These are phyloP conservation scores for Brachypodius melanocephalos DNA, from an alignment of 2,113 vertebrate genomes.

Conservation along the genomic window DNA sequence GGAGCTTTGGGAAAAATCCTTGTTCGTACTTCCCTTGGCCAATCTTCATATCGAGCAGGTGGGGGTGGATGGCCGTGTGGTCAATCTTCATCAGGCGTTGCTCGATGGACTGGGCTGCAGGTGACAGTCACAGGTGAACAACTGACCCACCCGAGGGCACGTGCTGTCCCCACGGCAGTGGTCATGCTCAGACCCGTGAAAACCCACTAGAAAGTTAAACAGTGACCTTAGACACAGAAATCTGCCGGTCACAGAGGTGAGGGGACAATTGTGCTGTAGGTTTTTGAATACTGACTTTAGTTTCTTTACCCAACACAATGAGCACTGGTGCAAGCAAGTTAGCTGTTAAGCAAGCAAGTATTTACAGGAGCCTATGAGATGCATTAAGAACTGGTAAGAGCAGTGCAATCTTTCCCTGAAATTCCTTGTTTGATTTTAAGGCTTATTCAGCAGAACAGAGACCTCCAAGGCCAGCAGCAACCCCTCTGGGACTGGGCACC, in stretches of 20 bases:
- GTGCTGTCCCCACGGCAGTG: accelerated
- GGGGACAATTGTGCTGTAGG: background rate
- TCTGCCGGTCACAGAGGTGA: background rate
- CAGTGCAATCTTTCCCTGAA: background rate
- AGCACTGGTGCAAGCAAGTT: background rate
- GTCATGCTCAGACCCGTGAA: background rate
- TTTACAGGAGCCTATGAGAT: background rate
- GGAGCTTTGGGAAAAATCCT: slow-evolving; percentile 93
- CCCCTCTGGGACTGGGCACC: background rate
- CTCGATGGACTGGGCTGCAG: slow-evolving; percentile 88
- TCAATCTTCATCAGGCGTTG: slow-evolving; percentile 91
- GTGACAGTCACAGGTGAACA: slow-evolving; percentile 13
- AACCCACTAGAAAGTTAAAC: background rate
- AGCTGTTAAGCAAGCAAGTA: background rate
- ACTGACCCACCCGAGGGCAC: accelerated
- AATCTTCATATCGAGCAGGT: slow-evolving; percentile 97
- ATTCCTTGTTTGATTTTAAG: background rate
- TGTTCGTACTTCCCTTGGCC: slow-evolving; percentile 95
- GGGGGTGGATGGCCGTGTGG: slow-evolving; percentile 94
- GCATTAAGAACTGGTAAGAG: background rate
- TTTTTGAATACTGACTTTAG: background rate
- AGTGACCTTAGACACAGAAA: background rate
- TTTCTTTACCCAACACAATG: background rate
- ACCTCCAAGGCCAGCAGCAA: background rate
- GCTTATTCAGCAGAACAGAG: background rate